phyloP scores from a whole-genome alignment of 1,140 invertebrate species.

The Brachystomella parvula region DNA sequence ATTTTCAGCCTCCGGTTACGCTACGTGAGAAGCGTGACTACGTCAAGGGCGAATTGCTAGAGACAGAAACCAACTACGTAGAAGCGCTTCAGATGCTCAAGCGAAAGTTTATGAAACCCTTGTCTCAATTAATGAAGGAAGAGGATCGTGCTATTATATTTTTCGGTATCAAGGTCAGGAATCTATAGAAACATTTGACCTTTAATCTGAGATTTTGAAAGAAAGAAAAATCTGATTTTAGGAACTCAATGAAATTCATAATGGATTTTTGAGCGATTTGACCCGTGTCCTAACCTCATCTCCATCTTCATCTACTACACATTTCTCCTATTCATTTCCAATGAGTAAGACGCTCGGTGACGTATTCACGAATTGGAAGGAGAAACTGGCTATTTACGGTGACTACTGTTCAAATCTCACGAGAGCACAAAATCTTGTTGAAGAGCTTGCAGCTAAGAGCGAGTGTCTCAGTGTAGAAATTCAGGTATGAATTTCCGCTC shows the following conservation, averaged over 20 bases:
- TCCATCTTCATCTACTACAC: constrained; percentile 44
- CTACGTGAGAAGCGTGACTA: constrained; percentile 78
- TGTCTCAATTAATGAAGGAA: constrained; percentile 61
- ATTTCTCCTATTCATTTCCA: constrained; percentile 46
- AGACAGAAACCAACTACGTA: constrained; percentile 95
- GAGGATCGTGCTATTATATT: constrained; percentile 74
- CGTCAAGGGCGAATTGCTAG: constrained; percentile 88
- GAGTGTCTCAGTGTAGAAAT: constrained; percentile 53
- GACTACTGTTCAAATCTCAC: constrained; percentile 91
- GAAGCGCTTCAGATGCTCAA: constrained; percentile 84
- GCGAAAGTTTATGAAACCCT: constrained; percentile 66
- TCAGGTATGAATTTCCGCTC: constrained; percentile 41
- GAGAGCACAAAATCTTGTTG: constrained; percentile 63
- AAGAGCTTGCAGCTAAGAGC: constrained; percentile 61
- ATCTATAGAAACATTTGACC: constrained; percentile 35
- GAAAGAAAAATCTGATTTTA: no score
- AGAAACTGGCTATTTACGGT: constrained; percentile 86
- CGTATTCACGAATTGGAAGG: constrained; percentile 81
- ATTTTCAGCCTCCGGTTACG: constrained; percentile 31
- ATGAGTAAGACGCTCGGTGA: constrained; percentile 47
- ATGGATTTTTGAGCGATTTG: constrained; percentile 72
- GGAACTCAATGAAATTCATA: constrained; percentile 79
- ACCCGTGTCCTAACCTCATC: constrained; percentile 49
- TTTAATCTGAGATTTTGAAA: constrained; percentile 5
- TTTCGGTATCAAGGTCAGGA: constrained; percentile 74